Percentiles rank a stretch among this genome's conserved stretches.
Conservation (phyloP, 2,888 invertebrate species). For the Drosophila nr. fundita region DNA sequence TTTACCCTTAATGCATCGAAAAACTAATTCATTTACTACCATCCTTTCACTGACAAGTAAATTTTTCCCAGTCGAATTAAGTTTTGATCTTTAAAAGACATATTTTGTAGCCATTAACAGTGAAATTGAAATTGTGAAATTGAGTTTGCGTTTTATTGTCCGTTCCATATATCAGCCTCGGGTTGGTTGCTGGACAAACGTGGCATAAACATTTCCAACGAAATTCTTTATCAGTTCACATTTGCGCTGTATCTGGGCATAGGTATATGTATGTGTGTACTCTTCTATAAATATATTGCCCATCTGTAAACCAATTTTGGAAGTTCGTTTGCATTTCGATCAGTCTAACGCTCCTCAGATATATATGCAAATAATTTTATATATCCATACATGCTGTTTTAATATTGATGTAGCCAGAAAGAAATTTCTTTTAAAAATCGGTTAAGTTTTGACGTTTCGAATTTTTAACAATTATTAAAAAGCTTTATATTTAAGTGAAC, state of each 20-base stretch:
- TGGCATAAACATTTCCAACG: constrained; percentile 37
- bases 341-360: neutral
- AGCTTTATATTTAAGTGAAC: neutral
- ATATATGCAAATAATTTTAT: neutral
- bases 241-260: constrained; percentile 5
- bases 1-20: constrained; percentile 18
- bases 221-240: constrained; percentile 36
- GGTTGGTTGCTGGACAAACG: constrained; percentile 16
- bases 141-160: neutral
- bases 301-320: neutral
- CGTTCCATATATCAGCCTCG: constrained; percentile 11
- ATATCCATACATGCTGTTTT: neutral
- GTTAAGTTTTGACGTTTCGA: neutral
- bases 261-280: neutral
- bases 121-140: neutral
- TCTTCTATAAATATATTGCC: neutral
- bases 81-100: neutral
- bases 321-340: constrained; percentile 11
- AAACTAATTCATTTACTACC: constrained; percentile 5
- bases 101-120: neutral
- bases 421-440: neutral
- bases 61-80: neutral
- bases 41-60: neutral
- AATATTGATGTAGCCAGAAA: neutral
- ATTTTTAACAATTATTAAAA: neutral